Percentiles rank a stretch among this genome's conserved stretches.
Evolutionary conservation across 2,797 vertebrate species (phyloP).

Genomic region (Aulostomus chinensis): DNA sequence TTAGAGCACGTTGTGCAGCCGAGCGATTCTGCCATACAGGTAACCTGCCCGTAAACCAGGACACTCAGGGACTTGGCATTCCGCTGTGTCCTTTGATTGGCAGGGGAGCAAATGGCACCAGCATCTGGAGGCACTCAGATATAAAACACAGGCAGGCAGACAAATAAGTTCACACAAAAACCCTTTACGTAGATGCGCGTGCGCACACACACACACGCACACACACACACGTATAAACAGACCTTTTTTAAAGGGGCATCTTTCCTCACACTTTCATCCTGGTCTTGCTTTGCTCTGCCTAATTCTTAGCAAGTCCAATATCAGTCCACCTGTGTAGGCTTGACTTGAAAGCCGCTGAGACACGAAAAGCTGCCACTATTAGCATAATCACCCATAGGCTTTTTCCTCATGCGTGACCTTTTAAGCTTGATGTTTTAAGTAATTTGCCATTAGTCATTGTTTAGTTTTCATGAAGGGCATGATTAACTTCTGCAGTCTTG

Average conservation of each 20-base stretch:
- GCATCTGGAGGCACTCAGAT: constrained; percentile 68
- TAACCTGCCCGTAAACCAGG: constrained; percentile 37
- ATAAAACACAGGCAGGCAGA: constrained; percentile 45
- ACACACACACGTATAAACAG: not conserved
- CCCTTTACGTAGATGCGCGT: too few relatives aligned
- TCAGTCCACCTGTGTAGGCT: constrained; percentile 54
- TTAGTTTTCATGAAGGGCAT: constrained; percentile 23
- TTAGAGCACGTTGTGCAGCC: constrained; percentile 10
- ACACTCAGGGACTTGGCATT: constrained; percentile 63
- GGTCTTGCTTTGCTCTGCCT: too few relatives aligned
- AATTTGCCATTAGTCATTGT: constrained; percentile 53
- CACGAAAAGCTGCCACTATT: constrained; percentile 47
- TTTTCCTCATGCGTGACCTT: constrained; percentile 36
- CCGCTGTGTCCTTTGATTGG: constrained; percentile 67
- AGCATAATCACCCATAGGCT: constrained; percentile 47
- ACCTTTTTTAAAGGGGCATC: too few relatives aligned
- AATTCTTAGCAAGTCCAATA: constrained; percentile 36
- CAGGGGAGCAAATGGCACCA: constrained; percentile 75
- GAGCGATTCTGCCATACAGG: constrained; percentile 37
- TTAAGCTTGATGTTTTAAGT: constrained; percentile 49
- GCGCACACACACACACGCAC: constrained; percentile 18
- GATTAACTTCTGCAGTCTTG: constrained; percentile 11
- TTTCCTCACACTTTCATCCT: constrained; percentile 16
- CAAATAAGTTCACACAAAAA: too few relatives aligned
- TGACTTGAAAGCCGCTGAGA: constrained; percentile 30